These are phyloP conservation scores for Trilocha varians DNA, from an alignment of 2,888 invertebrate genomes.

Conservation along the genomic window DNA sequence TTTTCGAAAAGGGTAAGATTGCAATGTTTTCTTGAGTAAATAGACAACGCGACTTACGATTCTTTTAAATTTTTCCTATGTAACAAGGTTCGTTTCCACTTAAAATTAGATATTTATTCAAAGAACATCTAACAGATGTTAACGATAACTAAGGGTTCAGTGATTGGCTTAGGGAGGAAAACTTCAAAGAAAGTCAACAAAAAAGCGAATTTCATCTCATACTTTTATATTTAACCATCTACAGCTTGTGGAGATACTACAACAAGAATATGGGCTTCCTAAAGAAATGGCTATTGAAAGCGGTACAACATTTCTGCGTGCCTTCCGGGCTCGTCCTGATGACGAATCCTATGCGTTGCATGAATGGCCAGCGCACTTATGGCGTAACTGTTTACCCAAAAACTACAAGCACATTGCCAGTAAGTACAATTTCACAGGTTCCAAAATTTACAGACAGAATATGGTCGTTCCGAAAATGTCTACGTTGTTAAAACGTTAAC, in stretches of 20 bases:
- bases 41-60: no score
- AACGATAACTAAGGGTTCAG: no score
- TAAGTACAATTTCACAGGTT: no score
- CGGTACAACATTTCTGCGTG: conserved; percentile 79
- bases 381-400: conserved; percentile 84
- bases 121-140: no score
- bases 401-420: conserved; percentile 80
- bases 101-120: no score
- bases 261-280: conserved; percentile 78
- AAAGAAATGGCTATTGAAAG: conserved; percentile 76
- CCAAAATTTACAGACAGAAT: not conserved
- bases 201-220: no score
- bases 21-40: no score
- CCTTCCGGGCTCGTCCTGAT: conserved; percentile 87
- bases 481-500: conserved; percentile 2
- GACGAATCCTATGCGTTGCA: conserved; percentile 81
- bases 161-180: no score
- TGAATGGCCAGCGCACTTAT: conserved; percentile 83
- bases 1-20: no score
- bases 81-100: no score
- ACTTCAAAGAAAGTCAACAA: no score
- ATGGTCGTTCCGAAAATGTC: conserved; percentile 1
- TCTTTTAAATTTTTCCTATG: no score
- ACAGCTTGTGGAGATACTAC: conserved; percentile 65
- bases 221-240: conserved; percentile 5